phyloP scores from a whole-genome alignment of 2,113 vertebrate species.

The Eudorcas thomsonii region DNA sequence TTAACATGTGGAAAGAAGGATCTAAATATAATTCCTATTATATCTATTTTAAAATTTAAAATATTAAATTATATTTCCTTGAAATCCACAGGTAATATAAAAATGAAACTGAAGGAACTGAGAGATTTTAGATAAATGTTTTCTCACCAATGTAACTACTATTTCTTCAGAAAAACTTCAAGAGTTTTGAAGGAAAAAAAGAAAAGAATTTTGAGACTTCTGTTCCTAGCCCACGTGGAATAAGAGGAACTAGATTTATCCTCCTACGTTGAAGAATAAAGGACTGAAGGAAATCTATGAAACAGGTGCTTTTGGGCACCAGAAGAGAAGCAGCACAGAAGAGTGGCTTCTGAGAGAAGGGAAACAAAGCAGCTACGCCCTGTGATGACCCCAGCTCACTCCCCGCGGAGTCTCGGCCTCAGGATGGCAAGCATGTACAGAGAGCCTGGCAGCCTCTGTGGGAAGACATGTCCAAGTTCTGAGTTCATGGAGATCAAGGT shows the following conservation, averaged over 20 bases:
- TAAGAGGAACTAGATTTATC: background rate
- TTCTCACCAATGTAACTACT: background rate
- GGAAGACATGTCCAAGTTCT: background rate
- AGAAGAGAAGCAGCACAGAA: background rate
- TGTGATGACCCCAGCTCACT: background rate
- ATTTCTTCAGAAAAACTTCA: background rate
- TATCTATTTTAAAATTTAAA: background rate
- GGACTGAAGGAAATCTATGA: background rate
- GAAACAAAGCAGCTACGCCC: background rate
- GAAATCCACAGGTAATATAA: background rate
- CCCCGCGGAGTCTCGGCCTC: background rate
- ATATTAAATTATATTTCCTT: conserved; percentile 5
- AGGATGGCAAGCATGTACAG: background rate
- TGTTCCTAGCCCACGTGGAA: background rate
- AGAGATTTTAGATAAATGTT: background rate
- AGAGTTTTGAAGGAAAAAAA: background rate
- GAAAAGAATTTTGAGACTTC: background rate
- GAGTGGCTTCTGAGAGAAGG: background rate
- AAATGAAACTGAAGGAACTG: background rate
- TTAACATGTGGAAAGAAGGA: background rate
- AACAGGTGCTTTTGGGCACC: background rate
- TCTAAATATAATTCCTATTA: background rate
- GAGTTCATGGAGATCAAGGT: background rate
- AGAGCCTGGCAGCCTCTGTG: background rate
- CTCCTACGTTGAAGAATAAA: background rate